Base-by-base conservation (phyloP, 64 coral and sea anemone species). In the Pachyseris speciosa region DNA sequence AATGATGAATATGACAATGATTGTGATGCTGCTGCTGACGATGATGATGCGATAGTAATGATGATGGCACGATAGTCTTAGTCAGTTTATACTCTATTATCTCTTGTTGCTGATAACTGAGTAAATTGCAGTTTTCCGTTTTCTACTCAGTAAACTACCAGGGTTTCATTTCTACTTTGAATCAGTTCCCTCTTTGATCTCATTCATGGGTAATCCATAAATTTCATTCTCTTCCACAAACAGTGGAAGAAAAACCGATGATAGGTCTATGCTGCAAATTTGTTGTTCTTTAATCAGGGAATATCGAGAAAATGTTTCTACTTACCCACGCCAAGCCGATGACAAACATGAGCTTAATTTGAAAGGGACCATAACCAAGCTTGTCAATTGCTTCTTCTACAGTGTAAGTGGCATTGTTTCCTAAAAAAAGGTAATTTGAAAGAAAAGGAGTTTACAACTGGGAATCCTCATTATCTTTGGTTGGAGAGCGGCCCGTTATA, bases 311-410 rank as follows among this genome's bases (percentile, higher is more conserved):
- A 49, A 11, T 25, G 50, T 43, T 58, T 26, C 67, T 2, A 76
- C 88, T 45, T 47, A 98, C 96, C 96, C 96, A 98, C 22, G 96
- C 90, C 31, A 98, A 89, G 24, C 96, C 96, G 73, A 95, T 92
- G 7, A 98, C 79, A 68, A 92, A 80, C 49, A 98, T 83, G 0
- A 98, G 86, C 32, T 95, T 93, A 9, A 93, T 19, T 61, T 98
- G 96, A 86, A 95, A 98, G 20, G 84, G 59, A 39, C 96, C 96
- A 51, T 95, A 98, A 16, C 96, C 96, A 17, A 98, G 4, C 52
- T 87, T 86, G 73, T 98, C 96, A 1, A 98, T 92, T 1, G 94
- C 89, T 16, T 98, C 96, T 49, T 98, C 96, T 9, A 98, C 96
- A 1, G 93, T 95, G 80, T 92, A 95, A 4, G 85, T 93, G 2